phyloP scores from a whole-genome alignment of 2,888 invertebrate genomes.

The Mylabris sibirica region DNA sequence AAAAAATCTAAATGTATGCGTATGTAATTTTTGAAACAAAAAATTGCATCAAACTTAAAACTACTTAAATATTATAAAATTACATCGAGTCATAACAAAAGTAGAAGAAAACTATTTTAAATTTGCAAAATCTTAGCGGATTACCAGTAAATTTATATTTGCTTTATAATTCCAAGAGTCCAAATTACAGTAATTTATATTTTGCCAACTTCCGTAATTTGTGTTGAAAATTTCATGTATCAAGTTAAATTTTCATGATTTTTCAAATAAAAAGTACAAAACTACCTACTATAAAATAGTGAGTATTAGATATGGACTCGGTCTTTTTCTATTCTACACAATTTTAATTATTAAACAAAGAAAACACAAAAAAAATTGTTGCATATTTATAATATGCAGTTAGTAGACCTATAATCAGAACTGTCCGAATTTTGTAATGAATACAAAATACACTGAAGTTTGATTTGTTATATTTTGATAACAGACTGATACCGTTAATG shows the following conservation, averaged over 20 bases:
- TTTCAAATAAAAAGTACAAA: neutral
- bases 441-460: neutral
- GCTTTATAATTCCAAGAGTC: neutral
- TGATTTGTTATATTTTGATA: constrained; percentile 26
- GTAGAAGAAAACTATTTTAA: neutral
- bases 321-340: neutral
- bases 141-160: neutral
- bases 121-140: neutral
- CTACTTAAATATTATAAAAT: neutral
- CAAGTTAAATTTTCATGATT: neutral
- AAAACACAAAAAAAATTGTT: too few relatives aligned
- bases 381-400: too few relatives aligned
- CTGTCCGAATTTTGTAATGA: neutral
- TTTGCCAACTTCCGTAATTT: neutral
- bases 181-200: neutral
- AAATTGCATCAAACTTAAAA: neutral
- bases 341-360: too few relatives aligned
- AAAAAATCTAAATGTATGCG: neutral
- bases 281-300: neutral
- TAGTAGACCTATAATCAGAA: neutral
- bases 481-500: constrained; percentile 42
- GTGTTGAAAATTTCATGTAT: constrained; percentile 1
- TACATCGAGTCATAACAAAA: neutral
- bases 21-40: neutral
- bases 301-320: neutral